Base-by-base conservation (phyloP, 2,888 invertebrate species). In the Sarcophaga rosellei region DNA sequence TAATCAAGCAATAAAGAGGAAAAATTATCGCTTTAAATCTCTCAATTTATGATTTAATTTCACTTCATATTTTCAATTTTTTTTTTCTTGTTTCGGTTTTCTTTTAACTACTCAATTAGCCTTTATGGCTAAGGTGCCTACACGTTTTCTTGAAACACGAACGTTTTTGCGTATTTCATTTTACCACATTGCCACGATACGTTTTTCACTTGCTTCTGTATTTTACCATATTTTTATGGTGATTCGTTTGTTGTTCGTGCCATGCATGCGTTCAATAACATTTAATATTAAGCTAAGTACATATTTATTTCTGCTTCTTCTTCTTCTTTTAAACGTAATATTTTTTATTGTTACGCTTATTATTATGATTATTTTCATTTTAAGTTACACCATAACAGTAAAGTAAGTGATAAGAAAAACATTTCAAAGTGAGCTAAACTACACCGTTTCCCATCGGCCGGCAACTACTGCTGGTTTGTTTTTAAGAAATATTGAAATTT, bases 201-300 rank as follows among this genome's bases (percentile, higher is more conserved):
- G 53, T 4, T 53, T 15, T 53, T 53, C 53, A 53, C 10, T 53
- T 53, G 12, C 53, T 53, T 53, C 17, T 53, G 12, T 5, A 12
- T 53, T 53, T 53, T 61, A 4, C 4, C 8, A 20, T 5, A 53
- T 75, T 75, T 84, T 79, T 65, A 75, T 79, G 65, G 35, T 61
- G 59, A 75, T 84, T 59, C 47, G 12, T 61, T 61, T 8, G 0
- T 47, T 66, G 63, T 57, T 65, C 57, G 65, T 76, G 84, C 53
- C 70, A 75, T 78, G 59, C 70, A 75, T 78, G 53, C 61, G 25
- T 78, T 75, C 72, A 84, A 78, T 79, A 81, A 63, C 81, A 84
- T 81, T 83, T 78, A 3, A 86, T 81, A 81, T 81, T 84, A 75
- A 78, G 84, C 84, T 78, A 62, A 81, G 75, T 84, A n/a, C n/a